Evolutionary conservation across 2,797 vertebrate genomes (phyloP).

Genomic region (Emydoidea blandingii): DNA sequence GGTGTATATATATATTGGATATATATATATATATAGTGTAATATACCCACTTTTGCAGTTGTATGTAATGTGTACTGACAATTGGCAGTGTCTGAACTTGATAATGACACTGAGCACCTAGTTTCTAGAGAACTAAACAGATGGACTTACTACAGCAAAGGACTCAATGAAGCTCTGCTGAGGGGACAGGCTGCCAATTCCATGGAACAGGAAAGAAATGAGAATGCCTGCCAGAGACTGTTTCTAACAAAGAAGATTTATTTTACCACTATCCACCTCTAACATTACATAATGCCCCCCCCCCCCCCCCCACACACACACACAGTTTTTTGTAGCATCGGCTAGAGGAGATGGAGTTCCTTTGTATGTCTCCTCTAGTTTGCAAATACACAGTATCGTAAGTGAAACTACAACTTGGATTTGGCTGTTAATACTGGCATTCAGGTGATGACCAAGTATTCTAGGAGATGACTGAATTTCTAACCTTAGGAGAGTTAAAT

Average conservation of each 20-base stretch:
- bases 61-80: fast-evolving
- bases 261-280: not conserved
- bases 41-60: not conserved
- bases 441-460: no score
- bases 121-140: not conserved
- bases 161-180: not conserved
- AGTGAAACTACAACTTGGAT: not conserved
- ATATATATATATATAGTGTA: not conserved
- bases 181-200: not conserved
- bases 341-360: not conserved
- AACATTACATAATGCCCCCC: not conserved
- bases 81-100: not conserved
- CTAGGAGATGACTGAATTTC: not conserved
- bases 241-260: not conserved
- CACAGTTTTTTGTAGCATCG: not conserved
- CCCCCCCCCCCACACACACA: not conserved
- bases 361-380: not conserved
- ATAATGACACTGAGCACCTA: not conserved
- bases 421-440: not conserved
- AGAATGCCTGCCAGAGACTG: not conserved
- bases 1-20: no score
- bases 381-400: not conserved
- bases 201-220: fast-evolving
- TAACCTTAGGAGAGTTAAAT: not conserved
- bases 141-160: not conserved